Base-by-base conservation (phyloP, 2,888 invertebrate species). In the Mamestra brassicae region DNA sequence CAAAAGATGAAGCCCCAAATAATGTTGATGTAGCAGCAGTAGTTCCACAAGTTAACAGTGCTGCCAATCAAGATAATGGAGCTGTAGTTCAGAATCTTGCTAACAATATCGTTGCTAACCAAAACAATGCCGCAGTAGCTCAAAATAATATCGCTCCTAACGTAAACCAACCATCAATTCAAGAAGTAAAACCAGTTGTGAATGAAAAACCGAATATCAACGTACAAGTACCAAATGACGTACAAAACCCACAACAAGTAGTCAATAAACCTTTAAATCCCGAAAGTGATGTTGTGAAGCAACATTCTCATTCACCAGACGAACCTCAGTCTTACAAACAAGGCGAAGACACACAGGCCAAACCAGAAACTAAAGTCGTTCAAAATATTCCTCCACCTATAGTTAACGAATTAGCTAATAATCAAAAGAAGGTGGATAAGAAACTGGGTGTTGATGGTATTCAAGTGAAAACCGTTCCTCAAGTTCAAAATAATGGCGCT, bases 311-410 rank as follows among this genome's bases (percentile, higher is more conserved):
- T 75, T 90, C 92, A 2, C 90, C 90, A 0, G 96, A 95, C 67
- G 96, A 95, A 88, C 95, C 95, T 1, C 91, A 94, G 79, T 96
- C 95, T 0, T 95, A 96, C 63, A 93, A 93, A 87, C 85, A 89
- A 89, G 95, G 95, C 0, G 95, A 96, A 89, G 94, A 94, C 74
- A 72, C 78, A 47, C 90, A 92, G 78, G 88, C 85, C 0, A 83
- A 88, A 57, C 52, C 78, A 26, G 77, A 87, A 71, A 61, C 13
- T 36, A 85, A 87, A 78, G 26, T 80, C 8, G 75, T 86, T 47
- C 90, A 90, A 85, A 94, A 93, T 70, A 78, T 93, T 13, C 94
- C 94, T 42, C 54, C 93, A 77, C 90, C 94, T 26, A 87, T 94
- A 76, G 92, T 93, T 72, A 93, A 90, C 5, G 85, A 83, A 67